Evolutionary conservation across 1,140 invertebrate species (phyloP).

Genomic region (Leptinotarsa texana): DNA sequence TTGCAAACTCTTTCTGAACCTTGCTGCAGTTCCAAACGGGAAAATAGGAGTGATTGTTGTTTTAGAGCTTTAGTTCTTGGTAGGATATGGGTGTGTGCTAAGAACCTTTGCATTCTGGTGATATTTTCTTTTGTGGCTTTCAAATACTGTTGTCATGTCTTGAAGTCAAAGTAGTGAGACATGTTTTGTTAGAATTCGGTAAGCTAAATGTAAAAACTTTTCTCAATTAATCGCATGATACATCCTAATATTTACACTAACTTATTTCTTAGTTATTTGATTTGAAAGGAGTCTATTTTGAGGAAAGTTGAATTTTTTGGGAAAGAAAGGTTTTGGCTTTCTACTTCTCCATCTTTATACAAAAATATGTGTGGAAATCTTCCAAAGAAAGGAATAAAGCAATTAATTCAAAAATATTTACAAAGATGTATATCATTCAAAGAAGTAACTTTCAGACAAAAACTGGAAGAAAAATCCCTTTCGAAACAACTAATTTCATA

Average conservation of each 20-base stretch:
- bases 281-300: too few species aligned
- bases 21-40: neutral
- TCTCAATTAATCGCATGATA: neutral
- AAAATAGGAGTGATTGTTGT: conserved; percentile 8
- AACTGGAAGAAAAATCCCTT: too few species aligned
- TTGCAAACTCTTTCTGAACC: neutral
- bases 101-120: neutral
- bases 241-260: conserved; percentile 10
- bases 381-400: too few species aligned
- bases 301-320: too few species aligned
- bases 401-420: too few species aligned
- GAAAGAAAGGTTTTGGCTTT: too few species aligned
- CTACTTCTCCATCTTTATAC: too few species aligned
- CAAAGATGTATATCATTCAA: too few species aligned
- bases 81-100: conserved; percentile 6
- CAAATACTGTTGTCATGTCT: conserved; percentile 3
- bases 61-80: neutral
- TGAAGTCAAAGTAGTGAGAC: neutral
- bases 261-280: neutral
- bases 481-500: too few species aligned
- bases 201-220: neutral
- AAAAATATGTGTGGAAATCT: too few species aligned
- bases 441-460: too few species aligned
- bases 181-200: neutral
- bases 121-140: conserved; percentile 7